Evolutionary conservation across 2,888 invertebrate genomes (phyloP).

Genomic region (Tanypteryx hageni): DNA sequence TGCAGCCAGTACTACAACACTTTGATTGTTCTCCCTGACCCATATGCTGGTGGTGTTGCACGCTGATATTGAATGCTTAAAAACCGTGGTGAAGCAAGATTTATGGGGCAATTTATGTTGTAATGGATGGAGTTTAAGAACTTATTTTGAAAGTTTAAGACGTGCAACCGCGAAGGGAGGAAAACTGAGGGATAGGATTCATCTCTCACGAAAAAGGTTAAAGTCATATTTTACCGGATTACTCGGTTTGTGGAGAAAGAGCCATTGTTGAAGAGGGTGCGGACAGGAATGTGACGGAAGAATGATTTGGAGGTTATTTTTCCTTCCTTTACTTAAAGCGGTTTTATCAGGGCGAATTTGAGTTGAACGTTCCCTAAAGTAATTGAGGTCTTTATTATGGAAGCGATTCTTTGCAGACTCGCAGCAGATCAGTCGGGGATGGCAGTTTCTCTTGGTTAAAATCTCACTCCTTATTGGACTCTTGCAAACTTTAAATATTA

Average conservation of each 20-base stretch:
- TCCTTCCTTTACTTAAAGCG: not conserved
- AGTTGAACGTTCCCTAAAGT: not conserved
- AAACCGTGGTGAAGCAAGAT: slow-evolving; percentile 13
- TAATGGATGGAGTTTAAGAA: slow-evolving; percentile 51
- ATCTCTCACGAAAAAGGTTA: slow-evolving; percentile 37
- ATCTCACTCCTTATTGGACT: not conserved
- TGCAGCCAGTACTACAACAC: slow-evolving; percentile 1
- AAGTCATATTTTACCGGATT: slow-evolving; percentile 33
- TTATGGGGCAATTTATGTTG: slow-evolving; percentile 52
- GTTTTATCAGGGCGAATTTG: not conserved
- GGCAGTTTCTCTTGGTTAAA: not conserved
- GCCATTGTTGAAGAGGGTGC: not conserved
- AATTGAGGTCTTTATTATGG: not conserved
- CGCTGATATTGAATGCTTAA: slow-evolving; percentile 20
- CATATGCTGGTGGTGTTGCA: slow-evolving; percentile 14
- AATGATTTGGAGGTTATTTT: not conserved
- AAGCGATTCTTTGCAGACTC: not conserved
- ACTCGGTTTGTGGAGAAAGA: not conserved
- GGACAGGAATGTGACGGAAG: not conserved
- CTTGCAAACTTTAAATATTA: too few relatives aligned
- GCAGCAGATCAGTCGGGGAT: not conserved
- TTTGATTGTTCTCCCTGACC: slow-evolving; percentile 35
- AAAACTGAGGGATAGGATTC: slow-evolving; percentile 43
- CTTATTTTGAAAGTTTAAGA: slow-evolving; percentile 47
- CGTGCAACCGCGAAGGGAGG: slow-evolving; percentile 15